phyloP scores from a whole-genome alignment of 2,797 vertebrate genomes.

The Eospalax fontanierii region DNA sequence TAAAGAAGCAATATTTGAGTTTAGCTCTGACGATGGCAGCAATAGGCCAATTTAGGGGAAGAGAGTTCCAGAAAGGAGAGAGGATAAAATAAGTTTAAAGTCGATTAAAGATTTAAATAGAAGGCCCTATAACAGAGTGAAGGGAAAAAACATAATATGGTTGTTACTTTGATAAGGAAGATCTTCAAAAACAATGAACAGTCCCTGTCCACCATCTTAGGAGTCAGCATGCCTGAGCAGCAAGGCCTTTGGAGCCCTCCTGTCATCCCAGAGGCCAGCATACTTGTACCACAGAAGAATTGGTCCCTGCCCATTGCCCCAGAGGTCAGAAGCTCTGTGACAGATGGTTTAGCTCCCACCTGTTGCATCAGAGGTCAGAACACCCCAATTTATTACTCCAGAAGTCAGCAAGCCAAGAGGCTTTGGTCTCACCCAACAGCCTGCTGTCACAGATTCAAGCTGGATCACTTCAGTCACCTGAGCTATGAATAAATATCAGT shows the following conservation, averaged over 20 bases:
- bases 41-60: not conserved
- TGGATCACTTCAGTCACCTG: not conserved
- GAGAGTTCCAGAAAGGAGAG: not conserved
- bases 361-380: not conserved
- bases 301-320: not conserved
- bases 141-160: constrained; percentile 10
- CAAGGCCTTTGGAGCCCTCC: not conserved
- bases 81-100: constrained; percentile 48
- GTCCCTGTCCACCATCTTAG: not conserved
- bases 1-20: constrained; percentile 56
- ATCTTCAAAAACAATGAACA: constrained; percentile 48
- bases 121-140: constrained; percentile 38
- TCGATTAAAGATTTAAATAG: constrained; percentile 34
- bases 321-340: not conserved
- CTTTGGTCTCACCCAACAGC: not conserved
- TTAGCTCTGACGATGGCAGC: not conserved
- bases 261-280: not conserved
- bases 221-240: not conserved
- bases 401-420: not conserved
- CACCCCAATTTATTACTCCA: not conserved
- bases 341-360: not conserved
- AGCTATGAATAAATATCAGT: not conserved
- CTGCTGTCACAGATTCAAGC: not conserved
- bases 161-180: constrained; percentile 44
- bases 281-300: not conserved